Evolutionary conservation across 2,113 vertebrate species (phyloP).

Genomic region (Egretta garzetta): DNA sequence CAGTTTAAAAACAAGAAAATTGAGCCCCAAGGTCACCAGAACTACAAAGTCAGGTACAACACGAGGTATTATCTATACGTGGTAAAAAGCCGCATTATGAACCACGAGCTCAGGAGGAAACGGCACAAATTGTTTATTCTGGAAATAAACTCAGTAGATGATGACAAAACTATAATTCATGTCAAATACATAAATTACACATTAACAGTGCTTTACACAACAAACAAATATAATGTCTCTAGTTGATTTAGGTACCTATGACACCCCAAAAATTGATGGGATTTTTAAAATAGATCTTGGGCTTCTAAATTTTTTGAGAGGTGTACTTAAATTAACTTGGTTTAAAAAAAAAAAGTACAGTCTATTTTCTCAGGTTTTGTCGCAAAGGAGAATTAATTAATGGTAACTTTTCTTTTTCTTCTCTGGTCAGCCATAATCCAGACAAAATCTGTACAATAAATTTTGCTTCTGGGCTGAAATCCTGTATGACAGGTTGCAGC

Average conservation of each 20-base stretch:
- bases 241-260: neutral
- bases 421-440: neutral
- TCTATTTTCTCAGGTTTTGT: neutral
- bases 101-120: neutral
- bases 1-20: neutral
- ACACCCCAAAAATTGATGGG: neutral
- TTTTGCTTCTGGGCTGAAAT: slow-evolving; percentile 29
- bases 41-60: neutral
- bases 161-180: neutral
- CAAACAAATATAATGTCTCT: neutral
- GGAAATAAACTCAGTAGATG: neutral
- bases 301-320: neutral
- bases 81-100: accelerated
- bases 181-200: neutral
- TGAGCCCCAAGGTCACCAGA: neutral
- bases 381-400: neutral
- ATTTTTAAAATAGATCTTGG: neutral
- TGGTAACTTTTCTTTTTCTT: neutral
- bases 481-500: neutral
- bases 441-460: neutral
- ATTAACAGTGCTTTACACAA: neutral
- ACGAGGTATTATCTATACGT: accelerated
- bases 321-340: neutral
- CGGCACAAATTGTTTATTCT: neutral
- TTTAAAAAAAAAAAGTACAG: neutral